Percentiles rank a stretch among this genome's conserved stretches.
These are phyloP conservation scores for Sinosuthora webbiana DNA, from an alignment of 2,113 vertebrate species.

Conservation along the genomic window DNA sequence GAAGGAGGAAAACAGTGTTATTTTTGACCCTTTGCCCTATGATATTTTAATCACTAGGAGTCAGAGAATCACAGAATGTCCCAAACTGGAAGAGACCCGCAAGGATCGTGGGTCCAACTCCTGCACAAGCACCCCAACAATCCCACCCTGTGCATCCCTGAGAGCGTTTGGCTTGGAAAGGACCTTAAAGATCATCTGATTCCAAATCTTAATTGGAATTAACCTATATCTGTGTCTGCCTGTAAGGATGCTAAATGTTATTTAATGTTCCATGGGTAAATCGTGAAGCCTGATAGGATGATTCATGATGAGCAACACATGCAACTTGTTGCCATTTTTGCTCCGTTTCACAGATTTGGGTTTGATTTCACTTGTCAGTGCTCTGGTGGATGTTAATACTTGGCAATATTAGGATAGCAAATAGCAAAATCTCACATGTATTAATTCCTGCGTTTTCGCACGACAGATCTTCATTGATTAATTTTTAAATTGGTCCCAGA, in stretches of 20 bases:
- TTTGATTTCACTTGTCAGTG: slow-evolving; percentile 26
- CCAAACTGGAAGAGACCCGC: background rate
- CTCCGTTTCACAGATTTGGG: background rate
- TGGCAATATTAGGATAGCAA: slow-evolving; percentile 12
- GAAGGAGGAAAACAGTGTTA: background rate
- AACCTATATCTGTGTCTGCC: background rate
- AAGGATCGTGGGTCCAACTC: background rate
- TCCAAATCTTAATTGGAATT: background rate
- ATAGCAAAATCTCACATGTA: slow-evolving; percentile 13
- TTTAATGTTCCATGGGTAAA: background rate
- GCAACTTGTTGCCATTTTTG: slow-evolving; percentile 32
- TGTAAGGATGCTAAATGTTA: background rate
- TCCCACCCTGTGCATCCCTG: background rate
- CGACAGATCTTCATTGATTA: slow-evolving; percentile 6
- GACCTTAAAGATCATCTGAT: background rate
- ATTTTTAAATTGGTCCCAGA: slow-evolving; percentile 1
- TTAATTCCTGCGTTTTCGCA: slow-evolving; percentile 1
- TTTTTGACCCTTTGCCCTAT: background rate
- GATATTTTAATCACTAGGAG: background rate
- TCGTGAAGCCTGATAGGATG: background rate
- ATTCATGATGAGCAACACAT: background rate
- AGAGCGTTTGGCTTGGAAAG: background rate
- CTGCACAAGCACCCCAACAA: background rate
- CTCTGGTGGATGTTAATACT: slow-evolving; percentile 21
- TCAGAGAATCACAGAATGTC: background rate